Percentiles rank a stretch among this genome's conserved stretches.
These are phyloP conservation scores for Bettongia penicillata DNA, from an alignment of 2,113 vertebrate species.

Conservation along the genomic window DNA sequence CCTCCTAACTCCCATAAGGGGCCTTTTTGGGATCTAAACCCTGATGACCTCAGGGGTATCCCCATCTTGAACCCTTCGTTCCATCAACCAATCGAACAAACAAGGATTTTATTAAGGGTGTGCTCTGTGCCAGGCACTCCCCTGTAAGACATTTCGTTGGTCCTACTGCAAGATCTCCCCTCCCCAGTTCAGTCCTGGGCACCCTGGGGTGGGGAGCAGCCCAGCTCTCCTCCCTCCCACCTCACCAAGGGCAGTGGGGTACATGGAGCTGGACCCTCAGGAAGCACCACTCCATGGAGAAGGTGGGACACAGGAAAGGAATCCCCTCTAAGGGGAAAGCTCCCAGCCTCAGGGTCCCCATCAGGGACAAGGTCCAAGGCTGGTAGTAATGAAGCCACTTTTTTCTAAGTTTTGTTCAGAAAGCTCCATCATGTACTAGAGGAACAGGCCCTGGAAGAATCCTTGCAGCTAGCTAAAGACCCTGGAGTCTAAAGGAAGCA, in stretches of 20 bases:
- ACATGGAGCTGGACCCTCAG: not conserved
- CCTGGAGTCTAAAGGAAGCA: not conserved
- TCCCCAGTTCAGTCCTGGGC: not conserved
- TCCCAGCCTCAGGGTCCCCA: not conserved
- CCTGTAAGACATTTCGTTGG: too few species aligned
- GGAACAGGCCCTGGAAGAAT: not conserved
- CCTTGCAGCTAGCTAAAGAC: not conserved
- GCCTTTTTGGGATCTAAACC: not conserved
- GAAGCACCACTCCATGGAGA: not conserved
- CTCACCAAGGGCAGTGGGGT: not conserved
- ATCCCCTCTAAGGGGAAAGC: not conserved
- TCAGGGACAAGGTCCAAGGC: not conserved
- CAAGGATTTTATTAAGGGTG: not conserved
- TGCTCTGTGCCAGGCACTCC: not conserved
- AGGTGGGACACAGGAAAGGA: not conserved
- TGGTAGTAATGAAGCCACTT: not conserved
- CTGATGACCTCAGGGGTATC: not conserved
- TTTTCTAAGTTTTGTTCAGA: not conserved
- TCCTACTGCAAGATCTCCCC: too few species aligned
- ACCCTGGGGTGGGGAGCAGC: not conserved
- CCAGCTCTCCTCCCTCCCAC: not conserved
- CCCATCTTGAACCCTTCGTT: not conserved
- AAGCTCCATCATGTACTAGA: not conserved
- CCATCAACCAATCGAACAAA: not conserved
- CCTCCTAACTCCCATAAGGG: not conserved